Evolutionary conservation across 2,888 invertebrate genomes (phyloP), one percentile per base, ranked within the genome.

Genomic region (Drosophila pegasa): DNA sequence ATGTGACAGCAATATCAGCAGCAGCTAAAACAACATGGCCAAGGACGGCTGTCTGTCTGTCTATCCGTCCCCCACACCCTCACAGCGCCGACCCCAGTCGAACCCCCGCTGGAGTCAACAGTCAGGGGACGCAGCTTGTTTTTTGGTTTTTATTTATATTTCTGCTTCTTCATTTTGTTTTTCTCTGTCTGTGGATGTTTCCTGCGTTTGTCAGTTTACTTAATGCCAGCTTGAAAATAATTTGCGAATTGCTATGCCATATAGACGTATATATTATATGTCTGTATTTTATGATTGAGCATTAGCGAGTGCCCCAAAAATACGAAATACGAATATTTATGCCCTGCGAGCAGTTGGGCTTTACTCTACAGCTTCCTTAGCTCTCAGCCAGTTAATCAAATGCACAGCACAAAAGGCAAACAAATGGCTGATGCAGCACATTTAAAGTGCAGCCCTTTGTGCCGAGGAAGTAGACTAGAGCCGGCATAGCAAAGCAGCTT

Each of bases 171-270:
- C 9, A 2, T 12, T 27, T 43, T 43, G 9, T 27, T n/a, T 27
- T 5, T 7, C 14, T 27, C 25, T 43, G 9, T 27, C 22, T 52
- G 40, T 18, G 38, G 35, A 33, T 58, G 74, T 62, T 63, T 77
- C 35, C 81, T 76, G 80, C 69, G 63, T 59, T 72, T 85, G 85
- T 85, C 86, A 89, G 79, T 89, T 89, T 87, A 87, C 81, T 89
- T 85, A 81, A 87, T 89, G 83, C 73, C 70, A 75, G 78, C 87
- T 82, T 72, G 88, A 88, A 85, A 85, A 86, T 85, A 86, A 86
- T 86, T 86, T 86, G 86, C 80, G 82, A 86, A 89, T 89, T 88
- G 88, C 83, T 72, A 56, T 84, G 81, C 78, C 87, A 87, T 83
- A 72, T 86, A 45, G 25, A 43, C 25, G n/a, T 16, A 10, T 4